These are phyloP conservation scores for Bambusicola thoracicus DNA, from an alignment of 2,113 vertebrate species.

Conservation along the genomic window DNA sequence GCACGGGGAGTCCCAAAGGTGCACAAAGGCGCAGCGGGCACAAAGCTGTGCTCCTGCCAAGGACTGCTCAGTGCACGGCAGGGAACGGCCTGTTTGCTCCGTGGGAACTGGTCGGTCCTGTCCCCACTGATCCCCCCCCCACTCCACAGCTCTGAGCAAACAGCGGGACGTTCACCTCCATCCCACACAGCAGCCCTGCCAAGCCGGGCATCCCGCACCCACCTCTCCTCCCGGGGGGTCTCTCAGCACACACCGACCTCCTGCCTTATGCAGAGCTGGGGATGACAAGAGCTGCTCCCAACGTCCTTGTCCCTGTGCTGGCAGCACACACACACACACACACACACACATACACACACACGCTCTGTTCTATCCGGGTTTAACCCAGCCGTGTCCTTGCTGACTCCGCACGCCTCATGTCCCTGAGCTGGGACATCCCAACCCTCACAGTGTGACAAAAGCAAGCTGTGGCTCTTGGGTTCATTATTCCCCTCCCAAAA, in stretches of 20 bases:
- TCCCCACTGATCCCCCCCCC: background rate
- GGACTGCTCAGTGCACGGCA: slow-evolving; percentile 5
- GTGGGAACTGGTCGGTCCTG: slow-evolving; percentile 44
- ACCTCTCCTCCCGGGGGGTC: rapidly evolving
- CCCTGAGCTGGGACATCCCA: background rate
- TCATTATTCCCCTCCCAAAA: too few relatives aligned
- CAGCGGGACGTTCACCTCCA: background rate
- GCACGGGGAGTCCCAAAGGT: background rate
- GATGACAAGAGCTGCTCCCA: rapidly evolving
- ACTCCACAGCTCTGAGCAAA: background rate
- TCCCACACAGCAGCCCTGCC: too few relatives aligned
- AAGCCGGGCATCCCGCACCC: rapidly evolving
- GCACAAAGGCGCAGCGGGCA: background rate
- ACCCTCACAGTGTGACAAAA: background rate
- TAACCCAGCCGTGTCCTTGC: background rate
- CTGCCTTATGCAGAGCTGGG: rapidly evolving
- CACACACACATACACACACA: too few relatives aligned
- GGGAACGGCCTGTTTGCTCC: slow-evolving; percentile 34
- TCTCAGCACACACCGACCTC: background rate
- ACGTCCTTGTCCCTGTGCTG: rapidly evolving
- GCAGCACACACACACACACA: background rate
- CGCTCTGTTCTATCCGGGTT: rapidly evolving
- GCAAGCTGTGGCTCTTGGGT: background rate
- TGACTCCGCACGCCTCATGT: rapidly evolving
- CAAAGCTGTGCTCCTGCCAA: slow-evolving; percentile 29